These are phyloP conservation scores for Ectemnius lituratus DNA, from an alignment of 2,888 invertebrate genomes.

Conservation along the genomic window DNA sequence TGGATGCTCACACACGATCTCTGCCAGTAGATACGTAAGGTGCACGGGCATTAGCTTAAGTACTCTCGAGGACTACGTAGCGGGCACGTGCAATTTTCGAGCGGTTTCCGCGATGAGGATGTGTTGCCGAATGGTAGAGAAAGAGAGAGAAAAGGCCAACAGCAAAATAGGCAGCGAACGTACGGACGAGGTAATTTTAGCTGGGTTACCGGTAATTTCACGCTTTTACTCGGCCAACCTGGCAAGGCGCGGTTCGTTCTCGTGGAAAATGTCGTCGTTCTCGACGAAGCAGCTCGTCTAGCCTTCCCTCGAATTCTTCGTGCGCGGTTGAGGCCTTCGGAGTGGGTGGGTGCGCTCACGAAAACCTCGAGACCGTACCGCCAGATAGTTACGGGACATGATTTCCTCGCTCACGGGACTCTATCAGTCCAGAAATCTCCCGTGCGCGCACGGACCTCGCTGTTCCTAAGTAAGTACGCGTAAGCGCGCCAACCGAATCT, in stretches of 20 bases:
- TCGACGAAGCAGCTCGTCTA: slow-evolving; percentile 27
- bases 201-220: slow-evolving; percentile 69
- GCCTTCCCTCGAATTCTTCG: slow-evolving; percentile 31
- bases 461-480: slow-evolving; percentile 28
- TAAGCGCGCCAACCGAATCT: slow-evolving; percentile 31
- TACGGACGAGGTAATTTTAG: slow-evolving; percentile 61
- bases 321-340: slow-evolving; percentile 48
- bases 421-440: slow-evolving; percentile 64
- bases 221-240: slow-evolving; percentile 71
- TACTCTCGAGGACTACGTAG: slow-evolving; percentile 53
- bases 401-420: slow-evolving; percentile 64
- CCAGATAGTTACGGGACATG: slow-evolving; percentile 73
- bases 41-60: slow-evolving; percentile 57
- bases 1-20: slow-evolving; percentile 1
- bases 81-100: slow-evolving; percentile 66
- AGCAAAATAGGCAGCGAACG: background rate
- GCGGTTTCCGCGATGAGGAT: slow-evolving; percentile 53
- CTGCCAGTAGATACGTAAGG: slow-evolving; percentile 36
- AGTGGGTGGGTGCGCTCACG: slow-evolving; percentile 52
- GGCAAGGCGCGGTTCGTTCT: slow-evolving; percentile 63
- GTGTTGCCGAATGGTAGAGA: slow-evolving; percentile 40
- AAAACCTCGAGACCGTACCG: slow-evolving; percentile 63
- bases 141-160: slow-evolving; percentile 13
- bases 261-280: slow-evolving; percentile 69
- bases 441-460: slow-evolving; percentile 44